Evolutionary conservation across 2,797 vertebrate genomes (phyloP).

Genomic region (Chelidonichthys spinosus): DNA sequence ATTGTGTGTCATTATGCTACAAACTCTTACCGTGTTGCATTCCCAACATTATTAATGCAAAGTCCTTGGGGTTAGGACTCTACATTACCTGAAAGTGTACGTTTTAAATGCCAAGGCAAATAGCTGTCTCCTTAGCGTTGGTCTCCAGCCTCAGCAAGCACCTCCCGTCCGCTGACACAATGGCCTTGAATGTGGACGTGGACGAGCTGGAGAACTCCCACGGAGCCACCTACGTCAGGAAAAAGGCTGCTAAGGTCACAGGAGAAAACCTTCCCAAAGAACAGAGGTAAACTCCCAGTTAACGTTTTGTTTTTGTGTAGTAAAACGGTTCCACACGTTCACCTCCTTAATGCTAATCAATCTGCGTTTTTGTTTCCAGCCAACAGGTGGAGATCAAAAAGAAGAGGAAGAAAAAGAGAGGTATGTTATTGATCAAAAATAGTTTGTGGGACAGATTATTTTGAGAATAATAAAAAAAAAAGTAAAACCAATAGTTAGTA

Average conservation of each 20-base stretch:
- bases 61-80: no score
- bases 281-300: slow-evolving; percentile 82
- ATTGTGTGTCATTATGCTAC: no score
- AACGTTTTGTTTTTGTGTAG: neutral
- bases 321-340: neutral
- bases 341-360: neutral
- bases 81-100: neutral
- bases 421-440: slow-evolving; percentile 65
- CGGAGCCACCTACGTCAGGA: slow-evolving; percentile 93
- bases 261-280: slow-evolving; percentile 92
- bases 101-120: neutral
- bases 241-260: slow-evolving; percentile 91
- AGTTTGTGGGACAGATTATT: neutral
- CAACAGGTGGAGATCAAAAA: slow-evolving; percentile 91
- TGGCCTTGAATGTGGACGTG: slow-evolving; percentile 96
- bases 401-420: slow-evolving; percentile 99
- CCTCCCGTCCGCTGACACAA: slow-evolving; percentile 92
- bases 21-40: neutral
- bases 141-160: slow-evolving; percentile 93
- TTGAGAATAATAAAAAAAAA: neutral
- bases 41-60: neutral
- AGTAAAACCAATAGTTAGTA: neutral
- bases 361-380: slow-evolving; percentile 77
- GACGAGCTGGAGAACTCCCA: slow-evolving; percentile 98
- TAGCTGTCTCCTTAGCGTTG: slow-evolving; percentile 54